Evolutionary conservation across 2,113 vertebrate species (phyloP), one percentile per base, ranked within the genome.

Genomic region (Gnathonemus longibarbis): DNA sequence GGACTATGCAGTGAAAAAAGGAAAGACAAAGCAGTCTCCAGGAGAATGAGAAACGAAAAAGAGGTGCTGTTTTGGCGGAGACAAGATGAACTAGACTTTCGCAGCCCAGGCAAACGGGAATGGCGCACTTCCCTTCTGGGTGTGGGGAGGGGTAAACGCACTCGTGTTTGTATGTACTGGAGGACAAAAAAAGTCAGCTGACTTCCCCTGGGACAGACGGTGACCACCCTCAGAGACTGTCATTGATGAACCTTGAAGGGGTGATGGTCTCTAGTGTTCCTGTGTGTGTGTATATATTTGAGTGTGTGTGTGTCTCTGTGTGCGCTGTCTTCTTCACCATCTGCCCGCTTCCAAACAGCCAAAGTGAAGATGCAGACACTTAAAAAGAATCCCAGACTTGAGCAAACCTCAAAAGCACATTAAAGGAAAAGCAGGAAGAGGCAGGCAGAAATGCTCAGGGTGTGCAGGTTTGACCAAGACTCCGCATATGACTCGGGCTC

Each of bases 321-420:
- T 87, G 88, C 11, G 13, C 66, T 46, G 45, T 49, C 62, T 85
- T 52, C 52, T 89, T 31, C 50, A 83, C 80, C 88, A 62, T 80
- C 87, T 53, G 58, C 89, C 80, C 89, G 24, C 56, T 39, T 21
- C 15, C 24, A 10, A 90, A 89, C 77, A 45, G 70, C 77, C 89
- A 89, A 88, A 58, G 84, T 84, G 74, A 27, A 83, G 87, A 87
- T 50, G 53, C 62, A 70, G 74, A 3, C 8, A 86, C 42, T 48
- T 88, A 42, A 58, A 88, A 80, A 87, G 17, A 53, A 50, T 70
- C 80, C 50, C 39, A 84, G 19, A 17, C 35, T 46, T 42, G 62
- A 27, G 10, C 1, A 70, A 31, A 31, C n/a, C 62, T 31, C n/a
- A 70, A 70, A 70, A 0, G 62, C 62, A 70, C 62, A 13, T 70